A percentile compares a stretch with the other conserved stretches of the same genome.
Evolutionary conservation across 2,888 invertebrate genomes (phyloP).

Genomic region (Limnephilus rhombicus): DNA sequence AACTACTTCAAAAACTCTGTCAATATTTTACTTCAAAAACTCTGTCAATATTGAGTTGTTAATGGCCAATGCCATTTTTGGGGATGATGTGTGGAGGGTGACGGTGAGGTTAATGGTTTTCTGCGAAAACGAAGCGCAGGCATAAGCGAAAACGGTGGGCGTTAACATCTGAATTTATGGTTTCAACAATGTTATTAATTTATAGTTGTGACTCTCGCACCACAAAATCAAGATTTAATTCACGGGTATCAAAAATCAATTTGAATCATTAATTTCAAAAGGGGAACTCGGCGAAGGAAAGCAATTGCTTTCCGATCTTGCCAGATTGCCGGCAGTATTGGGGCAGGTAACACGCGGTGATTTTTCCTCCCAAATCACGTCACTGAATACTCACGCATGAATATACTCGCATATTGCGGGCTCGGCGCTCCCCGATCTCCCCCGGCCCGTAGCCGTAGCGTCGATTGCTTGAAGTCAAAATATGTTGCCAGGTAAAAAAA

Average conservation of each 20-base stretch:
- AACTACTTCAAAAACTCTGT: too few species aligned
- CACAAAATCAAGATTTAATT: not conserved
- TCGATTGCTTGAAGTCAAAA: conserved; percentile 3
- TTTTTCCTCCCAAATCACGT: conserved; percentile 50
- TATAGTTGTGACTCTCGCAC: not conserved
- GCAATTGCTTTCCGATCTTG: conserved; percentile 22
- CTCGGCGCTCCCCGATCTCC: not conserved
- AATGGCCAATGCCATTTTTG: too few species aligned
- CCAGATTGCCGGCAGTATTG: conserved; percentile 30
- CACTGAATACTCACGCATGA: conserved; percentile 43
- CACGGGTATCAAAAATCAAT: not conserved
- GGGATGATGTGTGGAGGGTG: too few species aligned
- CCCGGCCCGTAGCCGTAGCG: not conserved
- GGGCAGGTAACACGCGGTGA: conserved; percentile 23
- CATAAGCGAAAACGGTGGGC: not conserved
- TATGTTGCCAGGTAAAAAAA: not conserved
- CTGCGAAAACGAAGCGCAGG: too few species aligned
- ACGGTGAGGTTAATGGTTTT: too few species aligned
- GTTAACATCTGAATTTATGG: not conserved
- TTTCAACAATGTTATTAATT: not conserved
- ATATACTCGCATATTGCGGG: conserved; percentile 33
- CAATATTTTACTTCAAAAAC: too few species aligned
- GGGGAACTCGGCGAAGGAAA: not conserved
- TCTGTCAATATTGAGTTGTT: too few species aligned
- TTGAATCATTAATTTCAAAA: not conserved